Conservation (phyloP, 2,113 vertebrate genomes). For the Cololabis saira region DNA sequence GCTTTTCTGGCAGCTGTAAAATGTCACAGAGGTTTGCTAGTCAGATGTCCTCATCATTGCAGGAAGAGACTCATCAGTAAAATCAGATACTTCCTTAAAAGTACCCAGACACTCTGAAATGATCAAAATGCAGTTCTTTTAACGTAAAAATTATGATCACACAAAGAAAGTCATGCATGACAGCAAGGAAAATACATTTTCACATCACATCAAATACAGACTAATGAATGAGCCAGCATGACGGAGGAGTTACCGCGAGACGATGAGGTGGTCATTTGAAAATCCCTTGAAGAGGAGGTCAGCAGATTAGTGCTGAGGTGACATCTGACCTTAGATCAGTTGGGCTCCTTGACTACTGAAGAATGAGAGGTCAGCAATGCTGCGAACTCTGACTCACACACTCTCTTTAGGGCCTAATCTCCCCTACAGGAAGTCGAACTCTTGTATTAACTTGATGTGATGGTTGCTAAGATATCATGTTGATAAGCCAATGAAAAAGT, state of each 20-base stretch:
- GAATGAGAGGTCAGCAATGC: constrained; percentile 65
- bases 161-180: background rate
- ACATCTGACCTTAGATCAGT: constrained; percentile 59
- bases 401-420: constrained; percentile 29
- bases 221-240: constrained; percentile 22
- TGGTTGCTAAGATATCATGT: background rate
- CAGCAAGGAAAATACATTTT: constrained; percentile 10
- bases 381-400: constrained; percentile 35
- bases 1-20: constrained; percentile 44
- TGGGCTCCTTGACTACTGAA: constrained; percentile 61
- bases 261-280: constrained; percentile 59
- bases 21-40: constrained; percentile 67
- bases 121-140: background rate
- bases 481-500: too few relatives aligned
- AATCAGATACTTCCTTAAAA: constrained; percentile 1
- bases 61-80: constrained; percentile 15
- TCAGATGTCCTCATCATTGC: constrained; percentile 39
- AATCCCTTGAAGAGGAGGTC: constrained; percentile 69
- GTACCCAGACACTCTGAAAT: background rate
- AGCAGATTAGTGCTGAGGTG: constrained; percentile 62
- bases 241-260: constrained; percentile 47
- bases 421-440: constrained; percentile 14
- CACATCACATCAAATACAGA: constrained; percentile 38
- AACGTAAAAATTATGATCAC: background rate
- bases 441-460: constrained; percentile 17